Evolutionary conservation across 1,140 invertebrate genomes (phyloP).

Genomic region (Odontomachus brunneus): DNA sequence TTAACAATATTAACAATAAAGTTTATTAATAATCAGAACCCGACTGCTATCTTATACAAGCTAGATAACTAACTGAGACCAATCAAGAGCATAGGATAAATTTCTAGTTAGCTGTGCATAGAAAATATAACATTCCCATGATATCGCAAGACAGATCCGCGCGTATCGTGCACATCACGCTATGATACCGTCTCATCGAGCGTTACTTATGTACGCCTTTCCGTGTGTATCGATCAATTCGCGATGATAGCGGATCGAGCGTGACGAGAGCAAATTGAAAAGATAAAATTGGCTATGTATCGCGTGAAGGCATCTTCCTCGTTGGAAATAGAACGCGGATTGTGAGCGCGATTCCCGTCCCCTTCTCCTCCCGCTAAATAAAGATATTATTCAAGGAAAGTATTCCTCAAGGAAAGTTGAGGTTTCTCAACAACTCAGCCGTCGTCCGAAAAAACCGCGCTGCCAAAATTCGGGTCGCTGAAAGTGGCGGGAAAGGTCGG

Average conservation of each 20-base stretch:
- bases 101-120: too few species aligned
- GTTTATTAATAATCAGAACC: too few species aligned
- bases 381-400: slow-evolving; percentile 21
- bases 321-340: neutral
- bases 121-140: too few species aligned
- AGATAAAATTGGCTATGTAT: slow-evolving; percentile 3
- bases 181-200: neutral
- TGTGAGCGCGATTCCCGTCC: too few species aligned
- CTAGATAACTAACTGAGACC: too few species aligned
- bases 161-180: too few species aligned
- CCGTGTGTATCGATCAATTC: slow-evolving; percentile 29
- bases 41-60: too few species aligned
- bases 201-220: neutral
- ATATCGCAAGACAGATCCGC: too few species aligned
- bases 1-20: too few species aligned
- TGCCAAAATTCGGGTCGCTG: neutral
- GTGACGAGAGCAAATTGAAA: slow-evolving; percentile 35
- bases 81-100: too few species aligned
- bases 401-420: neutral
- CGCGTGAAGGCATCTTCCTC: neutral
- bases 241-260: neutral
- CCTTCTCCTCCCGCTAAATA: neutral
- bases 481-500: too few species aligned
- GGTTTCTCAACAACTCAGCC: neutral
- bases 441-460: neutral